Evolutionary conservation across 2,888 invertebrate genomes (phyloP), one percentile per base, ranked within the genome.

Genomic region (Escarpia spicata): DNA sequence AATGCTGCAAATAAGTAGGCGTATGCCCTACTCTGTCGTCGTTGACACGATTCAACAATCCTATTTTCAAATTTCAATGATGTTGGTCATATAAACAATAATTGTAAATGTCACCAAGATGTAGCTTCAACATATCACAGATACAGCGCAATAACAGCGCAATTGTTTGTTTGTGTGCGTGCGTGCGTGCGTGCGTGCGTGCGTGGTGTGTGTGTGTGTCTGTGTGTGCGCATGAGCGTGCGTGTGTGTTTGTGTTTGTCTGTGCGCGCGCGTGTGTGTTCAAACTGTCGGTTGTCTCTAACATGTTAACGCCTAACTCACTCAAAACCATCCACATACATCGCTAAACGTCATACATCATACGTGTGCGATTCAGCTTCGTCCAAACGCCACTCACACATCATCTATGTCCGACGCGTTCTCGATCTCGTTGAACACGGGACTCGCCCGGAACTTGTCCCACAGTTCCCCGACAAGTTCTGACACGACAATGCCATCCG

Each of bases 391-490:
- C 26, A 6, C 26, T 75, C 75, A 75, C 26, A 75, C 75, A 0
- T 75, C 26, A 26, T 75, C 75, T 75, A 75, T 3, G 75, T 75
- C 75, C 19, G 75, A 75, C 19, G 75, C 75, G 75, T 75, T 75
- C 26, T 75, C 75, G 26, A 26, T 26, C 75, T 26, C 75, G 75
- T 75, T 75, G 75, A 75, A 75, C 75, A 75, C 75, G n/a, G 75
- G 75, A 75, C 75, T 75, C 75, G 75, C 75, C 75, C 75, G 31
- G 91, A 91, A 91, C 91, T 91, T 91, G 45, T 45, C 91, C 91
- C 91, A 91, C 91, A 91, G 91, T 58, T 44, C 91, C 9, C 44
- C 91, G 44, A 91, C 58, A 6, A 91, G 26, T 15, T 91, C 91
- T 15, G 91, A 43, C 45, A 91, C 91, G 52, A 45, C 91, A 6